These are phyloP conservation scores for human DNA, from an alignment of 2,113 vertebrate genomes.

Conservation along the genomic window GRCh38 chr3:118543501-118544000, in stretches of 20 bases:
- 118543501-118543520: neutral
- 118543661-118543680: neutral
- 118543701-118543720: neutral
- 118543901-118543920: neutral
- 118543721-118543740: neutral
- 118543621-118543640: neutral
- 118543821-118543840: neutral
- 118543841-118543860: neutral
- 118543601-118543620: neutral
- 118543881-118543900: neutral
- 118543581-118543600: neutral
- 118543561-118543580: neutral
- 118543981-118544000: neutral
- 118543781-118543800: neutral
- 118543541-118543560: neutral
- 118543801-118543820: neutral
- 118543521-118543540: neutral
- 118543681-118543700: neutral
- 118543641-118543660: neutral
- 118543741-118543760: neutral
- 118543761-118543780: neutral
- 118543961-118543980: neutral
- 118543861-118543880: neutral
- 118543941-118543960: constrained; percentile 12
- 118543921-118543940: neutral